phyloP scores from a whole-genome alignment of 2,888 invertebrate species.

The Microdon myrmicae region DNA sequence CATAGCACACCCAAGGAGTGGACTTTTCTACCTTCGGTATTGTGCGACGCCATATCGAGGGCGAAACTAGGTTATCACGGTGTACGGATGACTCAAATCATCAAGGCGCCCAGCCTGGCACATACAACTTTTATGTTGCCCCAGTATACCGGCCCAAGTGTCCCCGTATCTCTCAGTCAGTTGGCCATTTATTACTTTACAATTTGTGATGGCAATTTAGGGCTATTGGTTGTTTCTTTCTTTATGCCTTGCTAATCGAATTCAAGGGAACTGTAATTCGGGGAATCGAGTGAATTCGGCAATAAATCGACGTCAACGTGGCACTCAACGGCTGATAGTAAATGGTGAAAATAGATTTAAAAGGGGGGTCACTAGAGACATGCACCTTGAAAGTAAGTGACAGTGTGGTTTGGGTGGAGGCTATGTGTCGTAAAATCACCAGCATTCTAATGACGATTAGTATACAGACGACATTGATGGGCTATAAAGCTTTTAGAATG shows the following conservation, averaged over 20 bases:
- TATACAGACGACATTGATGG: too few relatives aligned
- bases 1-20: background rate
- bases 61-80: constrained; percentile 37
- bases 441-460: too few relatives aligned
- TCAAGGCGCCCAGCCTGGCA: too few relatives aligned
- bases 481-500: too few relatives aligned
- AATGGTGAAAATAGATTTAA: too few relatives aligned
- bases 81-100: constrained; percentile 6
- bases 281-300: constrained; percentile 6
- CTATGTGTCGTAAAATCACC: too few relatives aligned
- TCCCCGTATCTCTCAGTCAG: too few relatives aligned
- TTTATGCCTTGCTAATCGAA: constrained; percentile 5
- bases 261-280: constrained; percentile 13
- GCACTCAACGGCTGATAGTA: constrained; percentile 32
- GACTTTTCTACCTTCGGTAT: constrained; percentile 11
- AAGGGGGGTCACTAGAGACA: too few relatives aligned
- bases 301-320: constrained; percentile 14
- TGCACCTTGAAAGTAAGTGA: too few relatives aligned
- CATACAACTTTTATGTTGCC: too few relatives aligned
- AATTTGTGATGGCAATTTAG: constrained; percentile 13
- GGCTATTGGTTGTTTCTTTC: constrained; percentile 24
- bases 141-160: too few relatives aligned
- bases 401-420: too few relatives aligned
- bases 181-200: constrained; percentile 23
- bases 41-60: background rate